These are phyloP conservation scores for Rutilus rutilus DNA, from an alignment of 2,113 vertebrate genomes.

Conservation along the genomic window DNA sequence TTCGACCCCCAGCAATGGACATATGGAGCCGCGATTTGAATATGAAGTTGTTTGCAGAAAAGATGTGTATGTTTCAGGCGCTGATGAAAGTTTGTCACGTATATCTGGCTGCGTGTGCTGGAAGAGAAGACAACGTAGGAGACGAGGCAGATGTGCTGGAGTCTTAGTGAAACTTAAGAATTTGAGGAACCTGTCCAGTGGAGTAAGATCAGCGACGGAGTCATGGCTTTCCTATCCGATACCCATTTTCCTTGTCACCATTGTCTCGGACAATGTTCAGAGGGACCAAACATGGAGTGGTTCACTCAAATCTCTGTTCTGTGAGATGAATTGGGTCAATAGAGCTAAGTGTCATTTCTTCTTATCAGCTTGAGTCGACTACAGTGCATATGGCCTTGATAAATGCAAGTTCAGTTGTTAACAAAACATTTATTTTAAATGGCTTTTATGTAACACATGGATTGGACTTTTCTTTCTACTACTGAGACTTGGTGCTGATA, in stretches of 20 bases:
- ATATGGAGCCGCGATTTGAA: too few relatives aligned
- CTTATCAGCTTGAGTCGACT: background rate
- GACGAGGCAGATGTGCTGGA: too few relatives aligned
- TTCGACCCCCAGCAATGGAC: too few relatives aligned
- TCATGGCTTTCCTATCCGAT: background rate
- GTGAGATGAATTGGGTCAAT: background rate
- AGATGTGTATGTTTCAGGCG: too few relatives aligned
- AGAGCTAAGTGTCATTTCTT: background rate
- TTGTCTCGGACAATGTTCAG: background rate
- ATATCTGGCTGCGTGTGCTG: too few relatives aligned
- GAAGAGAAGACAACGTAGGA: too few relatives aligned
- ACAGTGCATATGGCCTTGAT: background rate
- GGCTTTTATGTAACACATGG: background rate
- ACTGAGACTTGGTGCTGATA: background rate
- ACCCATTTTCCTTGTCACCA: background rate
- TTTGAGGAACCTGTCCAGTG: background rate
- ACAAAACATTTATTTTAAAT: background rate
- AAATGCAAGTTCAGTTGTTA: background rate
- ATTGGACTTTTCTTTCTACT: background rate
- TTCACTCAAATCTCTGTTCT: background rate
- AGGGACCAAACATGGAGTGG: background rate
- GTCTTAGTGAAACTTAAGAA: background rate
- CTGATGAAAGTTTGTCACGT: too few relatives aligned
- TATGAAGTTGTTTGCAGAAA: too few relatives aligned
- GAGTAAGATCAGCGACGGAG: background rate